Evolutionary conservation across 2,888 invertebrate genomes (phyloP).

Genomic region (Saturnia pavonia): DNA sequence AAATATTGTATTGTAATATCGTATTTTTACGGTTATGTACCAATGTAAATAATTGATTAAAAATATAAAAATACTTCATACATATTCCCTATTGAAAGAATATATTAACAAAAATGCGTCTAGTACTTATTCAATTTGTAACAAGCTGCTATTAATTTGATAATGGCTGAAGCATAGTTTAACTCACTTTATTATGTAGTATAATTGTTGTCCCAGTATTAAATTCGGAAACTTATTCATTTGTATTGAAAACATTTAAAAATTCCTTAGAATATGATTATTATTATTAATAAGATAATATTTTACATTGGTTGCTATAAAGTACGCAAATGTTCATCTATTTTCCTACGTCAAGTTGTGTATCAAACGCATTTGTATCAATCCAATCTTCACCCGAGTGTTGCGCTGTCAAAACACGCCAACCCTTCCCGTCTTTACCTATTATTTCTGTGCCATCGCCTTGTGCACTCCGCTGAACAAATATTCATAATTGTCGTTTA

Average conservation of each 20-base stretch:
- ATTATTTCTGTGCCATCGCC: conserved; percentile 64
- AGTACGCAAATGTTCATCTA: conserved; percentile 17
- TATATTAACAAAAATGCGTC: too few relatives aligned
- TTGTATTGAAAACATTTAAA: background rate
- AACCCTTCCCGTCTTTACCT: conserved; percentile 58
- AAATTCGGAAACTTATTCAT: too few relatives aligned
- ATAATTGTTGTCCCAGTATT: background rate
- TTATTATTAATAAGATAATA: background rate
- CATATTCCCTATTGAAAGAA: too few relatives aligned
- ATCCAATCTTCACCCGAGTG: conserved; percentile 27
- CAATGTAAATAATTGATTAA: too few relatives aligned
- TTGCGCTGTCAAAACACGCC: conserved; percentile 40
- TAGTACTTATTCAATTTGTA: too few relatives aligned
- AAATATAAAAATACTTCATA: too few relatives aligned
- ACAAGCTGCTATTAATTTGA: too few relatives aligned
- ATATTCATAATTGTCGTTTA: conserved; percentile 64
- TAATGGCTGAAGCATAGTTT: background rate
- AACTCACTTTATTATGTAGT: background rate
- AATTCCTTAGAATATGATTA: background rate
- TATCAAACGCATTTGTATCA: conserved; percentile 36
- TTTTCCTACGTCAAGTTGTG: conserved; percentile 30
- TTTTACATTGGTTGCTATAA: background rate
- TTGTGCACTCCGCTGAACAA: conserved; percentile 57
- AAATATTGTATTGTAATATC: too few relatives aligned
- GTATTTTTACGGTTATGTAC: too few relatives aligned